Evolutionary conservation across 2,888 invertebrate species (phyloP), one percentile per base, ranked within the genome.

Genomic region (Gortyna flavago): DNA sequence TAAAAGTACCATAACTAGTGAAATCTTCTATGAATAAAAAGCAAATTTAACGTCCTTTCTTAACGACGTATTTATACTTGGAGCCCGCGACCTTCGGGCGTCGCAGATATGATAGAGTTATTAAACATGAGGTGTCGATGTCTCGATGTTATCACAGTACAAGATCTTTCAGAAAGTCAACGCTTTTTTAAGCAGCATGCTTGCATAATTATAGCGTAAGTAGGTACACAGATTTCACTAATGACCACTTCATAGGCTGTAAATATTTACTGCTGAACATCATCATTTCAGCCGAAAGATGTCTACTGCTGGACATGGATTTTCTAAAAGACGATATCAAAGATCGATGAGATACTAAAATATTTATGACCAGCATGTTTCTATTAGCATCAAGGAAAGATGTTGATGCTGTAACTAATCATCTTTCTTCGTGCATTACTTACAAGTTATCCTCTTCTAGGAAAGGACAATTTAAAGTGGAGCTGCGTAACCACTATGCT

Each of bases 51-150:
- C 25, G n/a, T 59, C 62, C 65, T 67, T 67, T 65, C 51, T 13
- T 75, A 78, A 62, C n/a, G 57, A 79, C 68, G 29, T 86, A 62
- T 76, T 86, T 75, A 74, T 71, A 70, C 69, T 44, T 16, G n/a
- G 35, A 61, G 29, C 5, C 21, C 35, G 29, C 38, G 75, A 83
- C 83, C 86, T 86, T 83, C 86, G 59, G n/a, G 59, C 73, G 62
- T 69, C 69, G 59, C 59, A 59, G 57, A 69, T 38, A 79, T 86
- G 73, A 84, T 79, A 76, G 57, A 83, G 75, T 74, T 76, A 84
- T 84, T 83, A 76, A 86, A 86, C 72, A 84, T 57, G 83, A 79
- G 67, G 71, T 83, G 84, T 74, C 83, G 68, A 84, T 75, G 62
- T 70, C 75, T 83, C 59, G n/a, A 38, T 41, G 67, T 72, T 54